Base-by-base conservation (phyloP, 64 coral and sea anemone species). In the Catalaphyllia jardinei region DNA sequence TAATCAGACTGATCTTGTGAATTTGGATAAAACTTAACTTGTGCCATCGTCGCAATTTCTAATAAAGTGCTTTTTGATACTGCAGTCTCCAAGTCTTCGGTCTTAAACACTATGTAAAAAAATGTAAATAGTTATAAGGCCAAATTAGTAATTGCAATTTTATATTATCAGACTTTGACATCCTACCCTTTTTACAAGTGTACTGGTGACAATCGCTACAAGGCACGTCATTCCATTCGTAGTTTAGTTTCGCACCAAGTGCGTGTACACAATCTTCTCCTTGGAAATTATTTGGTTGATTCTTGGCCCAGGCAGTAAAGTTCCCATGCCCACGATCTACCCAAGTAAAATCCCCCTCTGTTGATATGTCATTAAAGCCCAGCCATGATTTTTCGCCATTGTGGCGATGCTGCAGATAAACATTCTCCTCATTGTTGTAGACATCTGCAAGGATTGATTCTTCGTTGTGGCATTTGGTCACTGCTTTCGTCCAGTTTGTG, bases 391-490 rank as follows among this genome's bases (percentile, higher is more conserved):
- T 67, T 10, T 67, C 64, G 2, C 64, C 64, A 67, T 67, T 67
- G n/a, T 67, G 64, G 64, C 64, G 64, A 67, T 67, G 64, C n/a
- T 67, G 64, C n/a, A 67, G 9, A 25, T 67, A 67, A 67, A 67
- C 64, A n/a, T 67, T 67, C n/a, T 67, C 64, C n/a, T 67, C 64
- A 67, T 67, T 67, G 64, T n/a, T 67, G 64, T 67, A 24, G 3
- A 67, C 64, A 24, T 67, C 64, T 6, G 64, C 64, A 67, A 67
- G 64, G 10, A 67, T 20, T 67, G 64, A 67, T 22, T 67, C 22
- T 67, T 67, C 64, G 20, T 67, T 4, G 1, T 25, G 20, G 8
- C 64, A 67, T 67, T 67, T n/a, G 20, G 8, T 67, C 22, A 22
- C 20, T n/a, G 64, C 64, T 67, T 22, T 67, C 4, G 64, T 67